Base-by-base conservation (phyloP, 2,888 invertebrate species). In the Plebejus anna region DNA sequence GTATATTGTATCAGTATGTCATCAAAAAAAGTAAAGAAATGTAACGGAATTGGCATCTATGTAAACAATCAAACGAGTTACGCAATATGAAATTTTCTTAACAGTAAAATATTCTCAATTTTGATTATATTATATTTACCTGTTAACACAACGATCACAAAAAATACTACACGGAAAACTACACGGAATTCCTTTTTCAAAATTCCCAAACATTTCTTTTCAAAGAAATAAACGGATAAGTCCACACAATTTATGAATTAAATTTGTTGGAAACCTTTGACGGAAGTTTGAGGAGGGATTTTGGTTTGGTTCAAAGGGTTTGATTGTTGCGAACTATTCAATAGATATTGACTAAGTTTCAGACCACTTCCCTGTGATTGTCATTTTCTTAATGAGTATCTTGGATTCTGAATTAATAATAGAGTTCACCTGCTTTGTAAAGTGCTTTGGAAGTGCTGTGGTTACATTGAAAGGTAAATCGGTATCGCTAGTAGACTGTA, bases 301-400 rank as follows among this genome's bases (percentile, higher is more conserved):
- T 22, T 22, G 22, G 22, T 22, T 22, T 22, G 22, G 22, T 22
- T 22, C 76, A 76, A 76, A 70, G 47, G 75, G 66, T 13, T 76
- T 70, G 13, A 70, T 70, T 59, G 42, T 70, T 51, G 47, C 32
- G n/a, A 76, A 78, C 78, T 78, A 78, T 78, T 76, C 75, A 70
- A 61, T 78, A 76, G 70, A 75, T 76, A 78, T 78, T 78, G 76
- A 78, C 55, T 61, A 78, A 78, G 78, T 78, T 78, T 75, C 59
- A n/a, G 71, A 55, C 32, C 72, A 47, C 76, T 72, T 22, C 59
- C 57, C 28, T 59, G 72, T 72, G 72, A 76, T 72, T 72, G 47
- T 76, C 71, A 76, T 72, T 76, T 72, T 71, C 59, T 72, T 76
- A 72, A 76, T 57, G 57, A 76, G 55, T 76, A 38, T 47, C 42